Evolutionary conservation across 2,797 vertebrate genomes (phyloP).

Genomic region (Etheostoma nigrum): DNA sequence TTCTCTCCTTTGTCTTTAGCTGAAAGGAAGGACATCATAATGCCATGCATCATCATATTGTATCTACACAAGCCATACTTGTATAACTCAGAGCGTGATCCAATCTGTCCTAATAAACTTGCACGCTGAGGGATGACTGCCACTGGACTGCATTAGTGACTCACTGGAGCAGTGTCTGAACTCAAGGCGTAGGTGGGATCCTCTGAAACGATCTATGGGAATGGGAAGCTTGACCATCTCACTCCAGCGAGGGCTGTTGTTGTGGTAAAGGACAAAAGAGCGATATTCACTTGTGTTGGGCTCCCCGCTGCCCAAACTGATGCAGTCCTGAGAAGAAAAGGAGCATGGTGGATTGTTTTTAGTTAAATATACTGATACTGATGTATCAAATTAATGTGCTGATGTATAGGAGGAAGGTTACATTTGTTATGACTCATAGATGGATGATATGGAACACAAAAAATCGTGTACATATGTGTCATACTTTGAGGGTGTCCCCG

Average conservation of each 20-base stretch:
- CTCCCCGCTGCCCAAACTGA: slow-evolving; percentile 96
- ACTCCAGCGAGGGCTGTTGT: slow-evolving; percentile 98
- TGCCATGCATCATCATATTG: slow-evolving; percentile 17
- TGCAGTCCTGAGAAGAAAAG: slow-evolving; percentile 90
- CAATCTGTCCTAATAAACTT: slow-evolving; percentile 35
- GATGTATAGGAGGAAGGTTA: slow-evolving; percentile 18
- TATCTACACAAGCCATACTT: slow-evolving; percentile 17
- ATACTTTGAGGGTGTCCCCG: slow-evolving; percentile 96
- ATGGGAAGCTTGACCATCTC: slow-evolving; percentile 98
- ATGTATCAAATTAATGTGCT: neutral
- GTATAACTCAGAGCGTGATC: slow-evolving; percentile 19
- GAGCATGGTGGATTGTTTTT: neutral
- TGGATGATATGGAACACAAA: slow-evolving; percentile 24
- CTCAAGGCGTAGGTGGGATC: slow-evolving; percentile 98
- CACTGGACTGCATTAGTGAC: slow-evolving; percentile 64
- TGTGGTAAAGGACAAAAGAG: slow-evolving; percentile 99
- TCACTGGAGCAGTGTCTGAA: slow-evolving; percentile 99
- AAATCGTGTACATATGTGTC: slow-evolving; percentile 39
- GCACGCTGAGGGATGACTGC: slow-evolving; percentile 34
- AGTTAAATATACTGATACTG: neutral
- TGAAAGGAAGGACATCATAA: slow-evolving; percentile 70
- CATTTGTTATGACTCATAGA: slow-evolving; percentile 30
- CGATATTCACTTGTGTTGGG: slow-evolving; percentile 92
- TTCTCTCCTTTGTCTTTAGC: slow-evolving; percentile 99
- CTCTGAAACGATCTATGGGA: slow-evolving; percentile 97